Evolutionary conservation across 2,888 invertebrate genomes (phyloP).

Genomic region (Drosophila paracracens): DNA sequence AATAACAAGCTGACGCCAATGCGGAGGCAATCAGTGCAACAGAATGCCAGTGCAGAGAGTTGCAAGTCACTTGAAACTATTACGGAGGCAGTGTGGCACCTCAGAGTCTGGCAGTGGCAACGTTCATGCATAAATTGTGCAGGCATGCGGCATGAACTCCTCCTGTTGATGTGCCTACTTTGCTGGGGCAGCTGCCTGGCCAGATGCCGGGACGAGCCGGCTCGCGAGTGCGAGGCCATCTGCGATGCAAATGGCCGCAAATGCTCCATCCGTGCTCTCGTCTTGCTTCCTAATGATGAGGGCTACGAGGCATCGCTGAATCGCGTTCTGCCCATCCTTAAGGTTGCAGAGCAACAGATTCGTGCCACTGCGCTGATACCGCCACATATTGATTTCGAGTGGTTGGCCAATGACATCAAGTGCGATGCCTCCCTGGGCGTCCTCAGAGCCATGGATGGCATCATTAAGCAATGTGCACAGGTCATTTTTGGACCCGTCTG

Average conservation of each 20-base stretch:
- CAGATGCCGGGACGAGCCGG: conserved; percentile 77
- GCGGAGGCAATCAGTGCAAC: conserved; percentile 25
- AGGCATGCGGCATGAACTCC: conserved; percentile 28
- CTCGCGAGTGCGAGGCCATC: conserved; percentile 81
- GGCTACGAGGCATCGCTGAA: conserved; percentile 86
- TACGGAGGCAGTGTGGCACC: background rate
- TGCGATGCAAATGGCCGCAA: conserved; percentile 63
- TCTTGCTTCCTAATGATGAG: conserved; percentile 88
- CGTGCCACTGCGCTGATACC: conserved; percentile 87
- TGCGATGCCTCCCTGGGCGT: conserved; percentile 91
- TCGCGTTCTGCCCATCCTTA: conserved; percentile 88
- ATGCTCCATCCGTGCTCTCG: conserved; percentile 88
- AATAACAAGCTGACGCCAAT: conserved; percentile 14
- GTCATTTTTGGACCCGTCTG: conserved; percentile 93
- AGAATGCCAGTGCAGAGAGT: conserved; percentile 10
- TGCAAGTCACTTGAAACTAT: conserved; percentile 29
- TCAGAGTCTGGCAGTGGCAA: conserved; percentile 5
- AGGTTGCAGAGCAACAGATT: conserved; percentile 87
- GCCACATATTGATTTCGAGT: conserved; percentile 87
- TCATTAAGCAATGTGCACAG: conserved; percentile 89
- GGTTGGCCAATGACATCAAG: conserved; percentile 89
- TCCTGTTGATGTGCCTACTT: conserved; percentile 34
- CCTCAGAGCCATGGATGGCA: conserved; percentile 90
- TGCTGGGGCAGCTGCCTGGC: conserved; percentile 41
- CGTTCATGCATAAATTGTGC: conserved; percentile 6